phyloP scores from a whole-genome alignment of 2,888 invertebrate genomes.

The Phortica magna region DNA sequence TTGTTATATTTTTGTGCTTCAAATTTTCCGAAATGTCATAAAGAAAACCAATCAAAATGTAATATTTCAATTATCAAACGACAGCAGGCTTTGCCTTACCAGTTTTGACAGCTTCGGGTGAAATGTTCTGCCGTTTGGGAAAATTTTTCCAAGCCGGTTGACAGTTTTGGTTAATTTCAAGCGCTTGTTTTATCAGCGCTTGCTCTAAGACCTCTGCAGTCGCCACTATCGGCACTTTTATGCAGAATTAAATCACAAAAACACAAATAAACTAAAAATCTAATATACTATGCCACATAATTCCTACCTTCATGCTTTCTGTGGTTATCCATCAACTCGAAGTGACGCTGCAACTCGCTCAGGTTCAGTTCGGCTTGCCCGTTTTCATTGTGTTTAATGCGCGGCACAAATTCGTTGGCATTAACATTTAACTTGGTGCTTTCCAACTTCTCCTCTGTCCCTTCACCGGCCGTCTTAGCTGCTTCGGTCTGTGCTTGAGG shows the following conservation, averaged over 20 bases:
- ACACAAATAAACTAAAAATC: background rate
- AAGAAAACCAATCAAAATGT: background rate
- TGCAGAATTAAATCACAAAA: background rate
- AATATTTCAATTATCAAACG: background rate
- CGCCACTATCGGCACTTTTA: constrained; percentile 1
- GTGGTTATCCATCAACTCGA: constrained; percentile 15
- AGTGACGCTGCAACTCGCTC: background rate
- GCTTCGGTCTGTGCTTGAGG: background rate
- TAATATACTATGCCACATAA: background rate
- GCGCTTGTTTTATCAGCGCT: background rate
- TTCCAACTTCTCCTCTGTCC: background rate
- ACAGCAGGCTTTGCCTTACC: background rate
- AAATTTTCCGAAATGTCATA: background rate
- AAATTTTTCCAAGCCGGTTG: constrained; percentile 60
- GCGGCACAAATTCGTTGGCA: constrained; percentile 58
- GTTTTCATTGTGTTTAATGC: background rate
- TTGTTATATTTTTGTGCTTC: background rate
- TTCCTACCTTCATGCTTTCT: constrained; percentile 31
- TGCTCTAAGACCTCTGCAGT: constrained; percentile 3
- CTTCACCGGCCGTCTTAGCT: background rate
- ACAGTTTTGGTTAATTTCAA: background rate
- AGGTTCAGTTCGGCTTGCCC: background rate
- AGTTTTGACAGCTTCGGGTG: background rate
- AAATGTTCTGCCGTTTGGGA: constrained; percentile 43
- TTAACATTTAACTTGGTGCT: constrained; percentile 52